phyloP scores from a whole-genome alignment of 2,797 vertebrate species.

The Phataginus tetradactyla region DNA sequence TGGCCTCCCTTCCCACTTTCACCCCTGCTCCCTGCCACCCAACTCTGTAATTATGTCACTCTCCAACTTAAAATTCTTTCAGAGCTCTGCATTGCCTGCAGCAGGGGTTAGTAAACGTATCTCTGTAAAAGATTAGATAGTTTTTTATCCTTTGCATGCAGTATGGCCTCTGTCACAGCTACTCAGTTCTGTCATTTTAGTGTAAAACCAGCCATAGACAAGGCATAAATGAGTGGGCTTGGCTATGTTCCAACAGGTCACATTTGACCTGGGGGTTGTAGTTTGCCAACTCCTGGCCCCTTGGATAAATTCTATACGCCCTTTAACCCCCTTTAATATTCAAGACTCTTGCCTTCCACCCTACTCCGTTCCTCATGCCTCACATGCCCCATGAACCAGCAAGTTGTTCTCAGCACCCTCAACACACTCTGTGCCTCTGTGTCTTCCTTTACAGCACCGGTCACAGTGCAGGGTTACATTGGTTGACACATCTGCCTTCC shows the following conservation, averaged over 20 bases:
- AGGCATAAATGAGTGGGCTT: not conserved
- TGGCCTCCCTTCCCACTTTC: not conserved
- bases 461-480: not conserved
- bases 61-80: not conserved
- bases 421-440: not conserved
- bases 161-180: not conserved
- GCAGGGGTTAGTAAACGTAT: not conserved
- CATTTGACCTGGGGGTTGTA: not conserved
- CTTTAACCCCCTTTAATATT: not conserved
- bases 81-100: not conserved
- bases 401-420: not conserved
- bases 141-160: not conserved
- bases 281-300: not conserved
- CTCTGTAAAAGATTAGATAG: not conserved
- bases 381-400: not conserved
- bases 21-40: not conserved
- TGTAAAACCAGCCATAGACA: not conserved
- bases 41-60: not conserved
- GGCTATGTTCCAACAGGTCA: not conserved
- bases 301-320: not conserved
- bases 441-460: not conserved
- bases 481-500: not conserved
- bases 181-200: not conserved
- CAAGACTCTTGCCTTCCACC: not conserved
- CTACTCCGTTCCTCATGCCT: fast-evolving